phyloP scores from a whole-genome alignment of 2,888 invertebrate species.

The Drosophila fulvimacula region DNA sequence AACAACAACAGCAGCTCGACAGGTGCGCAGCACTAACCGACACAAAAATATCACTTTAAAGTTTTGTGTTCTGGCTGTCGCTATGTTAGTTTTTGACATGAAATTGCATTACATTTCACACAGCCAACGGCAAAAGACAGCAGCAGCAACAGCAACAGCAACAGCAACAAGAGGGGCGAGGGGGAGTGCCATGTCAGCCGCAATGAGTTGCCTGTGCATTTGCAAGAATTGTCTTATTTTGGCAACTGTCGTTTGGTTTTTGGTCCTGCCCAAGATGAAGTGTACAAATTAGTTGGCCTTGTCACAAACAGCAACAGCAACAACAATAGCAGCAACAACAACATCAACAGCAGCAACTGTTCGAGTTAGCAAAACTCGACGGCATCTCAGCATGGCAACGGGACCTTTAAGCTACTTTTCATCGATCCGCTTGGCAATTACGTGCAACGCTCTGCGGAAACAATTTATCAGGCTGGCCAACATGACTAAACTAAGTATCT shows the following conservation, averaged over 20 bases:
- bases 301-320: constrained; percentile 48
- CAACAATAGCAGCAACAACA: constrained; percentile 8
- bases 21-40: constrained; percentile 71
- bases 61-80: constrained; percentile 70
- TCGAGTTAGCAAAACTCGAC: constrained; percentile 23
- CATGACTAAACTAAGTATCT: constrained; percentile 59
- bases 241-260: constrained; percentile 78
- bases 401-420: constrained; percentile 73
- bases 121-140: constrained; percentile 43
- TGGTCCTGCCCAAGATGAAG: constrained; percentile 57
- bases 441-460: constrained; percentile 75
- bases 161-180: background rate
- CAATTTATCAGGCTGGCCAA: constrained; percentile 77
- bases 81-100: constrained; percentile 78
- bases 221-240: constrained; percentile 75
- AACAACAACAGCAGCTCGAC: constrained; percentile 54
- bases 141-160: constrained; percentile 16
- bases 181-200: background rate
- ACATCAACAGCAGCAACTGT: constrained; percentile 25
- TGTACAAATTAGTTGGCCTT: constrained; percentile 79
- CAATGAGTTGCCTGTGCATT: constrained; percentile 49
- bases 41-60: constrained; percentile 81
- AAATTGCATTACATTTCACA: constrained; percentile 79
- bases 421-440: constrained; percentile 74
- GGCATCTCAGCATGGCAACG: constrained; percentile 32